Conservation (phyloP, 2,888 invertebrate species). For the Tipula vernalis region DNA sequence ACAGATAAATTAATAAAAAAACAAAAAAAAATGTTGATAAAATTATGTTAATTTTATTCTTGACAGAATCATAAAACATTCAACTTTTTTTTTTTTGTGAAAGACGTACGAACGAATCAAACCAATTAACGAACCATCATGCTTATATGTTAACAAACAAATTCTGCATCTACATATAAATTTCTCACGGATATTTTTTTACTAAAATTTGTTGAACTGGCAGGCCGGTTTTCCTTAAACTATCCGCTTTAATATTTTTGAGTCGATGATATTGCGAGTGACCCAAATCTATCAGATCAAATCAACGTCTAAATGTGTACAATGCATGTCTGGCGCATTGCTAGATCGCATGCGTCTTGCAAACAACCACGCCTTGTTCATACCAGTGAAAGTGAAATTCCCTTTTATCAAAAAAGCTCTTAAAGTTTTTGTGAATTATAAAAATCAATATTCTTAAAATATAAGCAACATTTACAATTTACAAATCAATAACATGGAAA, state of each 20-base stretch:
- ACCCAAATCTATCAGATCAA: neutral
- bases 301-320: neutral
- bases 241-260: neutral
- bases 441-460: neutral
- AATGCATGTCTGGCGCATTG: neutral
- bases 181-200: neutral
- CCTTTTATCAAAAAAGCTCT: neutral
- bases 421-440: neutral
- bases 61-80: neutral
- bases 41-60: neutral
- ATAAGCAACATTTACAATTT: neutral
- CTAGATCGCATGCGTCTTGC: neutral
- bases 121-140: neutral
- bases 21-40: neutral
- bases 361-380: neutral
- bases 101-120: neutral
- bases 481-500: neutral
- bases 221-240: neutral
- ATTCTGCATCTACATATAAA: neutral
- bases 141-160: neutral
- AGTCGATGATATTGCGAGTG: neutral
- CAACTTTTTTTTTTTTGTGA: neutral
- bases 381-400: neutral
- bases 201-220: neutral
- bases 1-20: neutral